Base-by-base conservation (phyloP, 2,113 vertebrate genomes). In the Sylvilagus bachmani region DNA sequence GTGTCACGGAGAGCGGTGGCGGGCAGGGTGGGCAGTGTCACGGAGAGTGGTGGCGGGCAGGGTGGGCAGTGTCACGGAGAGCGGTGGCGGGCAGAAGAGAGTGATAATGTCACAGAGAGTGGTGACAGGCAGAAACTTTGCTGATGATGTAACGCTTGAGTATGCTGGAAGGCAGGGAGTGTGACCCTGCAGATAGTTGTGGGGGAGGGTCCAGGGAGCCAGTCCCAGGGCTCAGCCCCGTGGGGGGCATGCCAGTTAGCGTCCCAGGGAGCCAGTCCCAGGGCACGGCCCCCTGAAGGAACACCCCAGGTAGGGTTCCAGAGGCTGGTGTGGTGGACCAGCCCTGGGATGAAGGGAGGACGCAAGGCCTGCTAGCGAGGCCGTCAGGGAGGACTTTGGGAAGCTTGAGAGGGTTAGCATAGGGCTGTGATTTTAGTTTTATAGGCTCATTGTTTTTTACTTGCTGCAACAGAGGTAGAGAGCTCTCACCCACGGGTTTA, bases 231-330 rank as follows among this genome's bases (percentile, higher is more conserved):
- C 44, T 1, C 5, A 6, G 44, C 5, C 44, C 44, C 44, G 6
- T 44, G 44, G 44, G 44, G 44, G 44, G 6, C 44, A 6, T 44
- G 44, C 44, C 44, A 6, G 44, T 44, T 44, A 44, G 1, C 19
- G 13, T 38, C 70, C 24, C 5, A 6, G 16, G 49, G 29, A 84
- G 58, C 38, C n/a, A 29, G 7, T 5, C 8, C 12, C 33, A 21
- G 5, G 36, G 4, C 27, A 16, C 66, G 38, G 10, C 36, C 64
- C 58, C 6, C 33, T 21, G 44, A 69, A 27, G 38, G 21, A 44
- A 5, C 21, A 10, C 22, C 10, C 36, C 62, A 29, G 0, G 6
- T 21, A 27, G 17, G 55, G 0, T 36, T 7, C 14, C 10, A 22
- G 62, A 70, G 44, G 27, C 44, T 1, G 17, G 1, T 31, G 14